Evolutionary conservation across 1,140 invertebrate species (phyloP), one percentile per base, ranked within the genome.

Genomic region (Vanessa tameamea): DNA sequence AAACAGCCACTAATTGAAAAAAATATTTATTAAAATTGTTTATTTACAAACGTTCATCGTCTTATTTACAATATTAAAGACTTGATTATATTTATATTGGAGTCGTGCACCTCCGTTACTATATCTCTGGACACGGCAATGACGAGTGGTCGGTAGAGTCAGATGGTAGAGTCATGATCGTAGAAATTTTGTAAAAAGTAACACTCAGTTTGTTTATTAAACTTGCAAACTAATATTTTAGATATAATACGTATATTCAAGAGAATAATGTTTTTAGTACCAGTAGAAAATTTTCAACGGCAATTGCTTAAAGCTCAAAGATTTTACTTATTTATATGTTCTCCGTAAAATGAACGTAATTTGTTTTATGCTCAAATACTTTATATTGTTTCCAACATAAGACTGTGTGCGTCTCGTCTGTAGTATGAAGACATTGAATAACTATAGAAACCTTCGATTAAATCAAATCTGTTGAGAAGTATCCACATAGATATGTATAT

Each of bases 361-460:
- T 69, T 69, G 47, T 77, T 73, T 65, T 72, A 50, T 48, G 78
- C 78, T 79, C 78, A 79, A 79, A 78, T 68, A 50, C 47, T 72
- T 75, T 48, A 67, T 53, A 68, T 75, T 72, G 64, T 70, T 73
- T 78, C 71, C 68, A 50, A 76, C 76, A 81, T 77, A 82, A 82
- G 81, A 81, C 81, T 81, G 81, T 75, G 73, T 65, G 75, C 71
- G 74, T 74, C 73, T 78, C 72, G 75, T 77, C 64, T 77, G 75
- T 80, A 70, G 81, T 72, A 76, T 76, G 70, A 57, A 63, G 74
- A 74, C 66, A 69, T 55, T 51, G 55, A 76, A 76, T 64, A 57
- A 57, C 20, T 57, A 61, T 61, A 61, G 57, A 31, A n/a, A 61
- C 14, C 31, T 61, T 37, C 26, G 6, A 59, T 37, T 31, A 14